Base-by-base conservation (phyloP, 2,888 invertebrate genomes). In the Ectemnius continuus region DNA sequence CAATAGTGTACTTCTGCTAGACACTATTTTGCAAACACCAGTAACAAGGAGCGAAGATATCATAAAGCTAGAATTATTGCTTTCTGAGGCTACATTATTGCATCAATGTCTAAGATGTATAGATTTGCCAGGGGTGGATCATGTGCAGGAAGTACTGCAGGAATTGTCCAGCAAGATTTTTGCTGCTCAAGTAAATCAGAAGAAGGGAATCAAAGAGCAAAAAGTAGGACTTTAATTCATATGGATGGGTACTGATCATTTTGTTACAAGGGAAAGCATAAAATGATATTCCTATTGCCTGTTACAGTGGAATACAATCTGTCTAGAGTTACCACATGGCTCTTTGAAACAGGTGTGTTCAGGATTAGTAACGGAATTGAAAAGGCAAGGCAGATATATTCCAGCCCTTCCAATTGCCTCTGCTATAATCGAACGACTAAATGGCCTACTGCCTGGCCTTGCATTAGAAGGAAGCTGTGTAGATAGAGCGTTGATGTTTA, bases 351-450 rank as follows among this genome's bases (percentile, higher is more conserved):
- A 94, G 79, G 96, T 97, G 4, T 96, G 96, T 80, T 94, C 94
- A 72, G 95, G 94, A 80, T 94, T 97, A 75, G 96, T 97, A 45
- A 93, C 94, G 79, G 96, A 98, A 91, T 92, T 98, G 84, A 96
- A 96, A 88, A 93, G 94, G 45, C 94, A 96, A 90, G 96, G 95
- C 89, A 94, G 95, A 70, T 95, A 96, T 88, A 95, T 96, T 84
- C 97, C 97, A 14, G 97, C 97, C 72, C 91, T 98, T 84, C 95
- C 97, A 68, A 96, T 97, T 70, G 97, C 97, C 0, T 97, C 98
- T 18, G 97, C 97, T 5, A 95, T 98, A 63, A 95, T 95, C 85
- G 97, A 98, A 91, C 94, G 97, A 65, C 93, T 97, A 61, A 96
- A 95, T 73, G 96, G 96, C 91, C 93, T 97, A 87, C 92, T 95